Conservation (phyloP, 2,888 invertebrate species). For the Nowickia ferox region DNA sequence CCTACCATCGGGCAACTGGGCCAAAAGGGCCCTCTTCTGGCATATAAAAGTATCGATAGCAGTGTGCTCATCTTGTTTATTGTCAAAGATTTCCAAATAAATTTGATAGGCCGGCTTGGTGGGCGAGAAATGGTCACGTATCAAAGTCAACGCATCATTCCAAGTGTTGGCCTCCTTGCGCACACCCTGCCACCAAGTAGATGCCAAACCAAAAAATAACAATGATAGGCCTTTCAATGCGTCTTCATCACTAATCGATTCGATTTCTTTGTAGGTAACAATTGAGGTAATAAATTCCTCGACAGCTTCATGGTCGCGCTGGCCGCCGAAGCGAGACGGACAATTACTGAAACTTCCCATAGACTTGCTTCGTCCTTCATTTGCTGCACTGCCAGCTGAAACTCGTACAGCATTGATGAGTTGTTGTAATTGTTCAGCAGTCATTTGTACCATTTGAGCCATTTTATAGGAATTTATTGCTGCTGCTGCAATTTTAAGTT, state of each 20-base stretch:
- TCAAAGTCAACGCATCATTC: slow-evolving; percentile 76
- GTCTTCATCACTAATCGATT: slow-evolving; percentile 79
- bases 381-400: slow-evolving; percentile 73
- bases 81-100: slow-evolving; percentile 80
- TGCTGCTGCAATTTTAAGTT: slow-evolving; percentile 5
- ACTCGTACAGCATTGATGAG: slow-evolving; percentile 78
- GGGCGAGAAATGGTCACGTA: slow-evolving; percentile 81
- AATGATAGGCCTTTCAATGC: slow-evolving; percentile 79
- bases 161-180: slow-evolving; percentile 79
- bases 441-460: slow-evolving; percentile 75
- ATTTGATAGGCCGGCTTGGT: slow-evolving; percentile 80
- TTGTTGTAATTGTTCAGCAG: slow-evolving; percentile 78
- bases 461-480: slow-evolving; percentile 67
- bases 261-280: slow-evolving; percentile 80
- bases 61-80: slow-evolving; percentile 73
- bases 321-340: slow-evolving; percentile 77
- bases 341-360: slow-evolving; percentile 81
- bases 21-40: slow-evolving; percentile 79
- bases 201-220: slow-evolving; percentile 77
- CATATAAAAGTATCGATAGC: slow-evolving; percentile 79
- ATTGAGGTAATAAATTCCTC: slow-evolving; percentile 80
- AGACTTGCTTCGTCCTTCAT: slow-evolving; percentile 71
- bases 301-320: slow-evolving; percentile 80
- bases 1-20: slow-evolving; percentile 79
- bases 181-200: slow-evolving; percentile 81